Base-by-base conservation (phyloP, 2,888 invertebrate genomes). In the Arctia plantaginis region DNA sequence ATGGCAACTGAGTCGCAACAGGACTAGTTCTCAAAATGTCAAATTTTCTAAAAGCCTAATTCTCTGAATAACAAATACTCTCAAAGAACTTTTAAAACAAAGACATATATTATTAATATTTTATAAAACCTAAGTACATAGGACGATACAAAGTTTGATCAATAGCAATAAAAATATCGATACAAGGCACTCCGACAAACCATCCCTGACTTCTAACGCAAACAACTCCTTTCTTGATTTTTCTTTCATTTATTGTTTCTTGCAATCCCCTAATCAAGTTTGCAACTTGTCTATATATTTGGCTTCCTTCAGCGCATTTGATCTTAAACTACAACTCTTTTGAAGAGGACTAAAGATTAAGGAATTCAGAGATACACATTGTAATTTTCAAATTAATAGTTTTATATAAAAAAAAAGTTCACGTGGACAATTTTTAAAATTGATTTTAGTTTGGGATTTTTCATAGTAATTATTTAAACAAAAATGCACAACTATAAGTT, bases 251-350 rank as follows among this genome's bases (percentile, higher is more conserved):
- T 93, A 91, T 92, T 92, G 89, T 92, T 93, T 91, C 90, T 88
- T 90, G 91, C 91, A 90, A 93, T 92, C 88, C 86, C 79, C 89
- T 93, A 92, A 93, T 93, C 91, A 91, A 90, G 91, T 93, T 92
- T 92, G 88, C 85, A 90, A 89, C 87, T 91, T 88, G 87, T 89
- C 89, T 91, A 88, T 88, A 84, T 88, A 84, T 89, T 90, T 82
- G 82, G 82, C 87, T 90, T 83, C 86, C 82, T 87, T 82, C 83
- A 85, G 85, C 86, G 87, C 82, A 82, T 84, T 84, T 77, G 81
- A 86, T 87, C 86, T 86, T 78, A 87, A 77, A 81, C 73, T 80
- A 79, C 76, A 80, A 77, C 55, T 76, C 75, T 74, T 70, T 70
- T 72, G 35, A 64, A 74, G 59, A 68, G 64, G 71, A n/a, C 30